Evolutionary conservation across 2,113 vertebrate genomes (phyloP).

Genomic region (Lanius collurio): DNA sequence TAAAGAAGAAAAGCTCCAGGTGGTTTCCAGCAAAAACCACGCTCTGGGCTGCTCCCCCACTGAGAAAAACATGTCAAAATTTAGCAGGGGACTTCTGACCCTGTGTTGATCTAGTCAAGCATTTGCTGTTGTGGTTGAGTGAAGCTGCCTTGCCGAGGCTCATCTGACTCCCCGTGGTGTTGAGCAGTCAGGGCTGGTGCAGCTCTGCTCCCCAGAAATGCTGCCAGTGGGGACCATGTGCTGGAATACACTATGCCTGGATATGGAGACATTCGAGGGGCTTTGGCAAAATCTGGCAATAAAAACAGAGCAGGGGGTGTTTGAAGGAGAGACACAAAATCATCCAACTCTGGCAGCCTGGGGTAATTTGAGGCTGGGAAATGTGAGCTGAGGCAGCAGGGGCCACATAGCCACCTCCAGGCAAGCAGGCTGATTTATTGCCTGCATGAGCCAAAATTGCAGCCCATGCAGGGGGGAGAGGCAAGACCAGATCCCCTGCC

Average conservation of each 20-base stretch:
- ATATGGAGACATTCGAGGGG: rapidly evolving
- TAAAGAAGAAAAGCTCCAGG: not conserved
- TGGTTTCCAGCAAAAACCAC: not conserved
- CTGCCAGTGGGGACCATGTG: rapidly evolving
- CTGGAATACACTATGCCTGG: not conserved
- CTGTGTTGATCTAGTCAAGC: not conserved
- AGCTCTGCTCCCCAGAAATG: not conserved
- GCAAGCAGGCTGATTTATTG: conserved; percentile 53
- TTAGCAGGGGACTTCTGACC: conserved; percentile 2
- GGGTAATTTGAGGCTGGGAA: conserved; percentile 4
- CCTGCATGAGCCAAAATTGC: not conserved
- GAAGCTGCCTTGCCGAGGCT: not conserved
- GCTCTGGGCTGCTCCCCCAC: not conserved
- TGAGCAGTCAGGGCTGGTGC: rapidly evolving
- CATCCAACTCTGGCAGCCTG: not conserved
- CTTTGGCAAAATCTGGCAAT: not conserved
- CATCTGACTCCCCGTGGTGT: rapidly evolving
- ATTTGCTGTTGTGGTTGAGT: not conserved
- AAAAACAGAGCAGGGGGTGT: not conserved
- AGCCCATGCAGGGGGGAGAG: conserved; percentile 14
- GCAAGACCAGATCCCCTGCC: not conserved
- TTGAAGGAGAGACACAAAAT: not conserved
- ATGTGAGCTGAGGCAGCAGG: conserved; percentile 11
- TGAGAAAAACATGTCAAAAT: not conserved
- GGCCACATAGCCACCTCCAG: not conserved